Percentiles rank a stretch among this genome's conserved stretches.
Evolutionary conservation across 2,888 invertebrate genomes (phyloP).

Genomic region (Temnothorax ravouxi): DNA sequence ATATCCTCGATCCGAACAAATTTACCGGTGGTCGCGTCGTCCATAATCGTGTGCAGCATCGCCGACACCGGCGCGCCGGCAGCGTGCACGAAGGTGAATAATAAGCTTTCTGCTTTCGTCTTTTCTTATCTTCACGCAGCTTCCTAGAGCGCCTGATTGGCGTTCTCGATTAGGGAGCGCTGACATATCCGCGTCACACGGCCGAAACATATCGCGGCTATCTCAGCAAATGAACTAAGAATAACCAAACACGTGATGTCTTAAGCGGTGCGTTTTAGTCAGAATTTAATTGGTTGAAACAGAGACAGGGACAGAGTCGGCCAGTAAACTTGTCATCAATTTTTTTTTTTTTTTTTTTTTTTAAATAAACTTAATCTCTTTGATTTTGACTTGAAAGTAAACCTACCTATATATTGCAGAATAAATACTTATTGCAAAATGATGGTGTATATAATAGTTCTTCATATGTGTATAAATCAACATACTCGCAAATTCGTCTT

Average conservation of each 20-base stretch:
- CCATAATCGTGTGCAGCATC: slow-evolving; percentile 78
- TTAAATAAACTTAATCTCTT: not conserved
- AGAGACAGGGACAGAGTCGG: slow-evolving; percentile 11
- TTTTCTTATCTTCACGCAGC: not conserved
- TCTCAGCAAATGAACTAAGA: slow-evolving; percentile 40
- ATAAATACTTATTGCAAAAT: not conserved
- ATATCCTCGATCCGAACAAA: slow-evolving; percentile 96
- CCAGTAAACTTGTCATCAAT: not conserved
- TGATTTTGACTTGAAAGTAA: not conserved
- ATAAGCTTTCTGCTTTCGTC: not conserved
- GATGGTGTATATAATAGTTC: not conserved
- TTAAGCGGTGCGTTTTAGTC: slow-evolving; percentile 28
- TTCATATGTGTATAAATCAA: not conserved
- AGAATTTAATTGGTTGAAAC: slow-evolving; percentile 39
- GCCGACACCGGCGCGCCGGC: slow-evolving; percentile 81
- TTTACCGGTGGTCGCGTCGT: slow-evolving; percentile 90
- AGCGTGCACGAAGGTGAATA: slow-evolving; percentile 84
- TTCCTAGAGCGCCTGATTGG: not conserved
- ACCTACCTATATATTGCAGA: not conserved
- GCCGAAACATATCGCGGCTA: not conserved
- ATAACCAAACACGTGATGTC: slow-evolving; percentile 29
- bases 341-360: not conserved
- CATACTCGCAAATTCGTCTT: not conserved
- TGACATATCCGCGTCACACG: not conserved
- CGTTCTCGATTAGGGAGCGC: slow-evolving; percentile 16